Base-by-base conservation (phyloP, 2,113 vertebrate species). In the Brachypodius melanocephalos region DNA sequence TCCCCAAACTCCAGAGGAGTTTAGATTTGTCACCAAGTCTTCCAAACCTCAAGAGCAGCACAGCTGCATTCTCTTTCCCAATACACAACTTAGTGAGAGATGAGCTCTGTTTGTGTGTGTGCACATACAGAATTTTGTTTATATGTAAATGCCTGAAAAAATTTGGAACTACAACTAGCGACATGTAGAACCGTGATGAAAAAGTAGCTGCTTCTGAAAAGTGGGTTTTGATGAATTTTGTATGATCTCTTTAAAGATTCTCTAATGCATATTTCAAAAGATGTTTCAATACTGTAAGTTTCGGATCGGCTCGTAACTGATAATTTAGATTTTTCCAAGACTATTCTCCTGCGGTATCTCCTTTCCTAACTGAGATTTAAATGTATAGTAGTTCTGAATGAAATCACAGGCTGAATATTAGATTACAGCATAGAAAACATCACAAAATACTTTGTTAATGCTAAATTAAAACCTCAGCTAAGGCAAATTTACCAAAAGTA, bases 151-250 rank as follows among this genome's bases (percentile, higher is more conserved):
- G 77, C 31, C 17, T 78, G 28, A 72, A 94, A 96, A 94, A 94
- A 91, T 62, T 80, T 94, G 85, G 78, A 86, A 93, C 84, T 88
- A 91, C 95, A 96, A 89, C 24, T 34, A 93, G 74, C 88, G 92
- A 89, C 89, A 96, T 84, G 73, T 66, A 96, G 95, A 96, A 93
- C 51, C 38, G 73, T 81, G 78, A 93, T 95, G 94, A 96, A 97
- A 95, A 97, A 95, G 83, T 85, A 88, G 75, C 78, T 96, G 84
- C 96, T 97, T 97, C 97, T 97, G 91, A 96, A 97, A 98, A 95
- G 91, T 29, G 87, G 77, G 95, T 97, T 98, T 98, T 98, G 97
- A 98, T 98, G 94, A 98, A 97, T 98, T 98, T 98, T 98, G 96
- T 97, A 98, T 97, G 96, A 98, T 95, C 84, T 91, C 92, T 95